These are phyloP conservation scores for Phrynocephalus vlangalii DNA, from an alignment of 2,797 vertebrate species.

Conservation along the genomic window DNA sequence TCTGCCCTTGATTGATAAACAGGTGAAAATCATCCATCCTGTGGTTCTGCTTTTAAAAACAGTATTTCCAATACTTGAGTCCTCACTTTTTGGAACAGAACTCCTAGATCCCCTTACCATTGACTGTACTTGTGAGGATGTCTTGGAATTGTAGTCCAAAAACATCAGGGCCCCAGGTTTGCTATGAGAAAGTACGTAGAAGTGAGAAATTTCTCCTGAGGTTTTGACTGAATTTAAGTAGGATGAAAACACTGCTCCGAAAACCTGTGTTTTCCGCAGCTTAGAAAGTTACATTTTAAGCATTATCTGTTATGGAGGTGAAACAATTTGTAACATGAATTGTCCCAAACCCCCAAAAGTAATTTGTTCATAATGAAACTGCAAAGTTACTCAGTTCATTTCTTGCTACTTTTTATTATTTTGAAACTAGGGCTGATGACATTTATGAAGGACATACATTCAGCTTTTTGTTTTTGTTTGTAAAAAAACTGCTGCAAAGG, in stretches of 20 bases:
- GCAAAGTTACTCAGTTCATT: not conserved
- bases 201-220: not conserved
- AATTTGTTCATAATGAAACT: not conserved
- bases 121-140: too few relatives aligned
- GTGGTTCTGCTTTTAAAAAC: not conserved
- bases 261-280: not conserved
- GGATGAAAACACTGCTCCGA: not conserved
- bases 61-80: too few relatives aligned
- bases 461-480: not conserved
- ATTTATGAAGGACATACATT: not conserved
- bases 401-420: not conserved
- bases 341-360: not conserved
- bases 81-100: too few relatives aligned
- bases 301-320: not conserved
- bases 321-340: too few relatives aligned
- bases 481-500: not conserved
- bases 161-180: too few relatives aligned
- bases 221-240: not conserved
- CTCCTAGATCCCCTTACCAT: too few relatives aligned
- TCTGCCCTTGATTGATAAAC: not conserved
- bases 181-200: too few relatives aligned
- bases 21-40: not conserved
- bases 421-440: not conserved
- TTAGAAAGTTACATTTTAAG: not conserved
- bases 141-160: too few relatives aligned